Percentiles rank a stretch among this genome's conserved stretches.
phyloP scores from a whole-genome alignment of 2,888 invertebrate species.

The Synergus umbraculus region DNA sequence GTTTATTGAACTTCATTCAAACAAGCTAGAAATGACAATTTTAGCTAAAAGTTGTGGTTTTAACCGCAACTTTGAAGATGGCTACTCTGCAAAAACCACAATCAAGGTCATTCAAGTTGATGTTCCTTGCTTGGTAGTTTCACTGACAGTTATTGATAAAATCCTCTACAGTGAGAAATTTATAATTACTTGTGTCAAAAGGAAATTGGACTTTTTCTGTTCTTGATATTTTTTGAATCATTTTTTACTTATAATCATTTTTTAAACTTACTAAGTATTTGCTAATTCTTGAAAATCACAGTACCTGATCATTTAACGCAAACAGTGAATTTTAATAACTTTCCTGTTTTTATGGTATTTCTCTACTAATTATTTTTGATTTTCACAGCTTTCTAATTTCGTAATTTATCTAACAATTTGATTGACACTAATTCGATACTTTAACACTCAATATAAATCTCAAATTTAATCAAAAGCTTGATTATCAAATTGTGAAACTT shows the following conservation, averaged over 20 bases:
- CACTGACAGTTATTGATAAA: background rate
- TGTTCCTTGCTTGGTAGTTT: constrained; percentile 3
- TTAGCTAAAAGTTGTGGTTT: background rate
- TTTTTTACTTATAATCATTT: background rate
- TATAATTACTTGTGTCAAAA: background rate
- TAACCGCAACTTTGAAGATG: background rate
- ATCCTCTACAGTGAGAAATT: background rate
- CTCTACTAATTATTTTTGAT: background rate
- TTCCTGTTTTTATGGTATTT: background rate
- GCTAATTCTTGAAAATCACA: background rate
- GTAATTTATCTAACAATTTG: background rate
- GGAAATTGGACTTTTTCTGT: background rate
- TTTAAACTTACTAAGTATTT: background rate
- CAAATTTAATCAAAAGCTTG: background rate
- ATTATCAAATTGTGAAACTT: background rate
- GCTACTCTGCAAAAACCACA: background rate
- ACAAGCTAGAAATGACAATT: background rate
- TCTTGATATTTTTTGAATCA: background rate
- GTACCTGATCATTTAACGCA: background rate
- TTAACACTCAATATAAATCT: background rate
- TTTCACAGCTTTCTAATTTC: constrained; percentile 7
- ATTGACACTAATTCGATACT: background rate
- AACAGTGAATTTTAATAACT: background rate
- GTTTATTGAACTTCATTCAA: background rate
- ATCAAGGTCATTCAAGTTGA: constrained; percentile 16